Evolutionary conservation across 2,113 vertebrate genomes (phyloP).

Genomic region (Cephalopterus ornatus): DNA sequence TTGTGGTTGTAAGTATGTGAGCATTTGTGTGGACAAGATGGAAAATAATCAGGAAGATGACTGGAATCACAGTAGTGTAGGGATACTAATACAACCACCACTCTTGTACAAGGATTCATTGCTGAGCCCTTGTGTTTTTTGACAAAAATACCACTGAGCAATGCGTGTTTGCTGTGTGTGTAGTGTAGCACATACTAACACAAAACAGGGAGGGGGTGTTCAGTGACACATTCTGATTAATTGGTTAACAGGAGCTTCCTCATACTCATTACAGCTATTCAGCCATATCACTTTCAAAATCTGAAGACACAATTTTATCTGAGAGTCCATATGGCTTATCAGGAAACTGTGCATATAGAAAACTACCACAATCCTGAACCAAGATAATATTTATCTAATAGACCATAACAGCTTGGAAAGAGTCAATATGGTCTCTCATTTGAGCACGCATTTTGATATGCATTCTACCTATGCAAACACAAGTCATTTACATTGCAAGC

Average conservation of each 20-base stretch:
- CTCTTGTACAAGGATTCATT: neutral
- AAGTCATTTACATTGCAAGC: conserved; percentile 50
- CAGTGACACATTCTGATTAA: conserved; percentile 42
- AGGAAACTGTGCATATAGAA: conserved; percentile 54
- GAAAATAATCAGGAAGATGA: neutral
- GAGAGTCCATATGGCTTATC: conserved; percentile 69
- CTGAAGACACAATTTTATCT: conserved; percentile 65
- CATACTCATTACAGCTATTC: conserved; percentile 53
- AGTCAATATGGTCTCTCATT: conserved; percentile 57
- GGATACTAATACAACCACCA: neutral
- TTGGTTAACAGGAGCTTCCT: conserved; percentile 43
- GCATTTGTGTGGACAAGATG: neutral
- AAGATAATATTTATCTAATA: conserved; percentile 69
- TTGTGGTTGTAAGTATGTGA: neutral
- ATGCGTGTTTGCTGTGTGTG: neutral
- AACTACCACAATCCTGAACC: conserved; percentile 46
- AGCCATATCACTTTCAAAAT: conserved; percentile 59
- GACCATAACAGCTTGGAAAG: conserved; percentile 43
- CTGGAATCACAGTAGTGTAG: neutral
- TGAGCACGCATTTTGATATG: conserved; percentile 49
- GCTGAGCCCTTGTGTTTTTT: neutral
- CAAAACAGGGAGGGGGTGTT: neutral
- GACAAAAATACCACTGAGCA: neutral
- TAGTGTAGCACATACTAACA: neutral
- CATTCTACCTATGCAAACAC: conserved; percentile 45